Percentiles rank a stretch among this genome's conserved stretches.
Evolutionary conservation across 2,797 vertebrate genomes (phyloP).

Genomic region (Darevskia mixta): DNA sequence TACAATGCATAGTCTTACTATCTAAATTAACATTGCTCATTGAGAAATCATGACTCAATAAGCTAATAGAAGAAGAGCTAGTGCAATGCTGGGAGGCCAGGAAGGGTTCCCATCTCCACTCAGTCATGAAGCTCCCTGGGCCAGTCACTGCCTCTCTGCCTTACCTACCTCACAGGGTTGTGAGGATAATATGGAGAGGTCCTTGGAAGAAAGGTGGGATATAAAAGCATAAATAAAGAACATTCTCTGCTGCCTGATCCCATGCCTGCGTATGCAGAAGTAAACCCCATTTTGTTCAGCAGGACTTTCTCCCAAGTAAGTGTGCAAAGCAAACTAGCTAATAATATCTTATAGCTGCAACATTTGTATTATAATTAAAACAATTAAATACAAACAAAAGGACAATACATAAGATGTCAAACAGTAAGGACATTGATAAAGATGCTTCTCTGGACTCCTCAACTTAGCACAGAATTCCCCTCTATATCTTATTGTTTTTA

Average conservation of each 20-base stretch:
- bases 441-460: neutral
- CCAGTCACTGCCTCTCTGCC: no score
- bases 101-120: no score
- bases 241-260: no score
- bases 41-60: neutral
- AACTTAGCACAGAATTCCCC: neutral
- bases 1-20: neutral
- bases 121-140: no score
- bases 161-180: no score
- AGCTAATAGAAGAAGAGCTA: neutral
- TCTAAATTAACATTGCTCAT: neutral
- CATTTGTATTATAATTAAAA: neutral
- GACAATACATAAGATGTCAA: neutral
- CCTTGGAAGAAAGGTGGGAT: no score
- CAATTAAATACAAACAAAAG: neutral
- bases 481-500: neutral
- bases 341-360: neutral
- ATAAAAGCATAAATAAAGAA: neutral
- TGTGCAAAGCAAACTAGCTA: neutral
- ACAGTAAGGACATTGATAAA: neutral
- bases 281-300: neutral
- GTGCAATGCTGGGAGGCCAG: no score
- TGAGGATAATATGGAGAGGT: no score
- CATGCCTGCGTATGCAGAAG: neutral
- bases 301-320: neutral